Evolutionary conservation across 2,797 vertebrate genomes (phyloP).

Genomic region (Mareca penelope): DNA sequence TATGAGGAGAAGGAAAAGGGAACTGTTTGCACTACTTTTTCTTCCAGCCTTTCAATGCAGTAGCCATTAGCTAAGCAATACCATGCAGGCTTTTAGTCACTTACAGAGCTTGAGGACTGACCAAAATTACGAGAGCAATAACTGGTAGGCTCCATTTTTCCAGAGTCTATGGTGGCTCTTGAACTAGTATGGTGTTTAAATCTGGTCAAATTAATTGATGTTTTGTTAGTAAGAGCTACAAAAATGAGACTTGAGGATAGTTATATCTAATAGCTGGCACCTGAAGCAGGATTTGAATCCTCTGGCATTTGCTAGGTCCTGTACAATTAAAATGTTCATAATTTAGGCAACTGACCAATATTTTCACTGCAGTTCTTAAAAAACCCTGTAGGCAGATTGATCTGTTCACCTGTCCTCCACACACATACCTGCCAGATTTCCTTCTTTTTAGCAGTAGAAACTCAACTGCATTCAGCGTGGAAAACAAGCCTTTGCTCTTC

Average conservation of each 20-base stretch:
- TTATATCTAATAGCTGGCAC: not conserved
- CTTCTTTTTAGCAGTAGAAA: not conserved
- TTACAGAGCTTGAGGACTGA: not conserved
- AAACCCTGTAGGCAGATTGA: not conserved
- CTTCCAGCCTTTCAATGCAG: not conserved
- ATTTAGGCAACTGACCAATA: not conserved
- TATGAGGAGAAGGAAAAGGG: not conserved
- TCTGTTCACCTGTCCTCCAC: not conserved
- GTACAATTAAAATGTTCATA: not conserved
- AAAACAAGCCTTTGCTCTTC: not conserved
- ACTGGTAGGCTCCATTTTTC: not conserved
- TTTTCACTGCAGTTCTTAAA: not conserved
- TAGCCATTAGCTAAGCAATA: not conserved
- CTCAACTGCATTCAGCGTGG: not conserved
- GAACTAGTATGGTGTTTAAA: not conserved
- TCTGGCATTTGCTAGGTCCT: not conserved
- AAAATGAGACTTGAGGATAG: not conserved
- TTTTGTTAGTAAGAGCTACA: not conserved
- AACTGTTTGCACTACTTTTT: not conserved
- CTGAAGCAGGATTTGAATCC: not conserved
- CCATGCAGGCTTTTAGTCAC: not conserved
- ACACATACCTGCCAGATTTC: not conserved
- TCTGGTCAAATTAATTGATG: not conserved
- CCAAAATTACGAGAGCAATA: not conserved
- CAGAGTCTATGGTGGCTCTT: not conserved